Percentiles rank a stretch among this genome's conserved stretches.
Evolutionary conservation across 2,797 vertebrate genomes (phyloP).

Genomic region (Anguilla obscura): DNA sequence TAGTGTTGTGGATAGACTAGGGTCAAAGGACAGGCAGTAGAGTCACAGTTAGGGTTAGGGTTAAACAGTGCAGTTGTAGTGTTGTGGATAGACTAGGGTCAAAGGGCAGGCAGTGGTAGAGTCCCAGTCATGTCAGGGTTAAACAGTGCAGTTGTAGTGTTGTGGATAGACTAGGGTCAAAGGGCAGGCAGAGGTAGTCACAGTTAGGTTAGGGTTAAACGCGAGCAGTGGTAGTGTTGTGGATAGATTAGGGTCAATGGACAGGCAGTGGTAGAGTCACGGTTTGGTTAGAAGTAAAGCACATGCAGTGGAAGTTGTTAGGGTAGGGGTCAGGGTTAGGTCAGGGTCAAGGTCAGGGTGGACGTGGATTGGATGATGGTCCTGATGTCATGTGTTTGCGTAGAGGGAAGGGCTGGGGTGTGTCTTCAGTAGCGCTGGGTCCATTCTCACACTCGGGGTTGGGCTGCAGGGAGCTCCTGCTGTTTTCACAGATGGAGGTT

Average conservation of each 20-base stretch:
- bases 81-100: background rate
- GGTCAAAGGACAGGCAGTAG: background rate
- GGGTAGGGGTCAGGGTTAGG: constrained; percentile 28
- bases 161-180: background rate
- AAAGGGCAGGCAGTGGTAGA: background rate
- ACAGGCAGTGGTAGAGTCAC: background rate
- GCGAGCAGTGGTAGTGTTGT: background rate
- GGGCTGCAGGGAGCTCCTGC: constrained; percentile 37
- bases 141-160: background rate
- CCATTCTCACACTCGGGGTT: constrained; percentile 35
- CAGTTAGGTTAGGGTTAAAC: constrained; percentile 4
- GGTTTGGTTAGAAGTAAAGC: background rate
- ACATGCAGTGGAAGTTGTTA: background rate
- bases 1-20: background rate
- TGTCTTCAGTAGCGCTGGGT: constrained; percentile 26
- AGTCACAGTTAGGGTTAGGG: background rate
- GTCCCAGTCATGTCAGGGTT: background rate
- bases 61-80: background rate
- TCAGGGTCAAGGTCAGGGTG: background rate
- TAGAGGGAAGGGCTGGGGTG: constrained; percentile 49
- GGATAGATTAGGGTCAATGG: background rate
- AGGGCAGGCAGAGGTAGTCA: background rate
- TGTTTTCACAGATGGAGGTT: constrained; percentile 49
- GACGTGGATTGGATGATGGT: constrained; percentile 37
- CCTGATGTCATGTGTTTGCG: constrained; percentile 60